These are phyloP conservation scores for Mesoligia furuncula DNA, from an alignment of 2,888 invertebrate species.

Conservation along the genomic window DNA sequence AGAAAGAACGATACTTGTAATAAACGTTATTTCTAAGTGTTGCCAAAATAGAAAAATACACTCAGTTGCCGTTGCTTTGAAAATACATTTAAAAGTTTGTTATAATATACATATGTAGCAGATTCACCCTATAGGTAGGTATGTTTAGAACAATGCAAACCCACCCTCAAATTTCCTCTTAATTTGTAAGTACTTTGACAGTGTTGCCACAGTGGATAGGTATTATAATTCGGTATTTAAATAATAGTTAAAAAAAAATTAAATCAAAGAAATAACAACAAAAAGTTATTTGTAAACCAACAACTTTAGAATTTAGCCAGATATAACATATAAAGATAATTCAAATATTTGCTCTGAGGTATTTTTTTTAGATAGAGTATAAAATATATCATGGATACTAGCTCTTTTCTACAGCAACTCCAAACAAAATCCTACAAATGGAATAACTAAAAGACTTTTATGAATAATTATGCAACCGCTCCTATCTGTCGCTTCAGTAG, in stretches of 20 bases:
- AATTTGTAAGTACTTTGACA: neutral
- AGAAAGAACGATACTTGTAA: no score
- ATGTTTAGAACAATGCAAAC: neutral
- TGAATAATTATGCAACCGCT: conserved; percentile 43
- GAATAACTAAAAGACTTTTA: conserved; percentile 48
- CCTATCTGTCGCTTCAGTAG: conserved; percentile 50
- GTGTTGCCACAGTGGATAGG: neutral
- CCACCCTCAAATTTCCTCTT: neutral
- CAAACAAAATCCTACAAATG: conserved; percentile 48
- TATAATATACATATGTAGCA: neutral
- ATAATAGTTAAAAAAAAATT: no score
- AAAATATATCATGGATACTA: neutral
- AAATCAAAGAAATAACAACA: neutral
- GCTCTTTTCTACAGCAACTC: neutral
- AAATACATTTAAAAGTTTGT: neutral
- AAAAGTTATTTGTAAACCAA: neutral
- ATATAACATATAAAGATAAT: neutral
- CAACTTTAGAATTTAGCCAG: neutral
- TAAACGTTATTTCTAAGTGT: neutral
- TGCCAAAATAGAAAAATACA: neutral
- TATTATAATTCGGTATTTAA: neutral
- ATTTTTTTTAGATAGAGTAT: neutral
- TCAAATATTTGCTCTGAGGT: neutral
- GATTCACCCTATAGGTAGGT: neutral
- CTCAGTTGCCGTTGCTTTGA: neutral